Evolutionary conservation across 2,888 invertebrate genomes (phyloP).

Genomic region (Agonopterix heracliana): DNA sequence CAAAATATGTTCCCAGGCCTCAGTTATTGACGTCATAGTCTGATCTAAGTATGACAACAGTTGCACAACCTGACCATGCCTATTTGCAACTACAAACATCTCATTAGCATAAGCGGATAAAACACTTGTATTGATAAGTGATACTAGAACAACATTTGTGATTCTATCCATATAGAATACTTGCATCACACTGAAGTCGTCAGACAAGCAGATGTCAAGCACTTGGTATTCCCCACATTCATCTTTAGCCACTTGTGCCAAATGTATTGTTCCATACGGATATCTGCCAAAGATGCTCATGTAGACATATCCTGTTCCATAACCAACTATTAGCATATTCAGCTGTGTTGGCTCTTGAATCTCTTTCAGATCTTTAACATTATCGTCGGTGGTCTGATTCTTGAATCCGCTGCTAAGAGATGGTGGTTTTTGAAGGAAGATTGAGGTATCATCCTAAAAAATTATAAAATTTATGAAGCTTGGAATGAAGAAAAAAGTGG

Average conservation of each 20-base stretch:
- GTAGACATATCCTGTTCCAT: slow-evolving; percentile 82
- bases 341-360: slow-evolving; percentile 78
- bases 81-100: slow-evolving; percentile 82
- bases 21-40: slow-evolving; percentile 87
- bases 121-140: slow-evolving; percentile 76
- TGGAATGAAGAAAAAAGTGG: not conserved
- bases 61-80: slow-evolving; percentile 83
- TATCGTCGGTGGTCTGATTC: slow-evolving; percentile 71
- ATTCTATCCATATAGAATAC: slow-evolving; percentile 75
- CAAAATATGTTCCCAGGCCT: slow-evolving; percentile 96
- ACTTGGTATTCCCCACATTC: slow-evolving; percentile 76
- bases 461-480: not conserved
- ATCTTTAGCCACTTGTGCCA: slow-evolving; percentile 74
- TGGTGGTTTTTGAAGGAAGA: slow-evolving; percentile 76
- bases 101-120: slow-evolving; percentile 81
- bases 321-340: slow-evolving; percentile 87
- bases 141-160: slow-evolving; percentile 59
- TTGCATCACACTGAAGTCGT: slow-evolving; percentile 82
- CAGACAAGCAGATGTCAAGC: slow-evolving; percentile 80
- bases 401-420: slow-evolving; percentile 72
- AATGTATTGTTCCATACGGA: slow-evolving; percentile 82
- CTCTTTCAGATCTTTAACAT: slow-evolving; percentile 75
- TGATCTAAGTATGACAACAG: slow-evolving; percentile 82
- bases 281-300: slow-evolving; percentile 91
- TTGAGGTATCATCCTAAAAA: slow-evolving; percentile 65